Evolutionary conservation across 2,888 invertebrate species (phyloP).

Genomic region (Pedicia rivosa): DNA sequence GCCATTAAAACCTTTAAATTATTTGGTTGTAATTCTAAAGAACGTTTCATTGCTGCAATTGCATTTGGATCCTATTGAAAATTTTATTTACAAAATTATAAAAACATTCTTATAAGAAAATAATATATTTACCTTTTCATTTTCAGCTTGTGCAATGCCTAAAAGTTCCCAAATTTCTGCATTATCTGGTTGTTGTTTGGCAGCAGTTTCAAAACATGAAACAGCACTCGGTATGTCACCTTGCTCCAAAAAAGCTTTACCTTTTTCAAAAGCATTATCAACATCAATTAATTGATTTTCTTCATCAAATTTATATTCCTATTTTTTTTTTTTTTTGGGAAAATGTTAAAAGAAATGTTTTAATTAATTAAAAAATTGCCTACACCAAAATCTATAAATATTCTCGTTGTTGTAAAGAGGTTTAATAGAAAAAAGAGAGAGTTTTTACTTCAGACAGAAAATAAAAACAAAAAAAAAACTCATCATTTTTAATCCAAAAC

Average conservation of each 20-base stretch:
- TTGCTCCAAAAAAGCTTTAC: constrained; percentile 60
- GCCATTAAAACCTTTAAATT: constrained; percentile 78
- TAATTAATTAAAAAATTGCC: no score
- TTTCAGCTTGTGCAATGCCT: constrained; percentile 91
- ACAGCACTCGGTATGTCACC: constrained; percentile 94
- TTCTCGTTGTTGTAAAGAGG: no score
- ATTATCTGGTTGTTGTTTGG: constrained; percentile 61
- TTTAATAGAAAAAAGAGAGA: no score
- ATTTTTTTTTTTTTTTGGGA: constrained; percentile 37
- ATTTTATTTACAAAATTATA: constrained; percentile 23
- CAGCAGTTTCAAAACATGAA: constrained; percentile 91
- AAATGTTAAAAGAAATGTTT: constrained; percentile 21
- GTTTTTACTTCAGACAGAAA: no score
- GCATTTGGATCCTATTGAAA: constrained; percentile 84
- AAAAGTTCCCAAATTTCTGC: constrained; percentile 74
- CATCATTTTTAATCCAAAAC: no score
- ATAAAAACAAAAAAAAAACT: no score
- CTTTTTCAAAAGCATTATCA: constrained; percentile 68
- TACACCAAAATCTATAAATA: no score
- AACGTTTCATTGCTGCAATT: constrained; percentile 80
- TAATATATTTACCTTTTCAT: no score
- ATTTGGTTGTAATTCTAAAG: constrained; percentile 59
- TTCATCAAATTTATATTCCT: constrained; percentile 64
- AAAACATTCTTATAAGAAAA: no score
- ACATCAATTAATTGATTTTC: constrained; percentile 73